These are phyloP conservation scores for Aphis craccivora DNA, from an alignment of 1,140 invertebrate genomes.

Conservation along the genomic window DNA sequence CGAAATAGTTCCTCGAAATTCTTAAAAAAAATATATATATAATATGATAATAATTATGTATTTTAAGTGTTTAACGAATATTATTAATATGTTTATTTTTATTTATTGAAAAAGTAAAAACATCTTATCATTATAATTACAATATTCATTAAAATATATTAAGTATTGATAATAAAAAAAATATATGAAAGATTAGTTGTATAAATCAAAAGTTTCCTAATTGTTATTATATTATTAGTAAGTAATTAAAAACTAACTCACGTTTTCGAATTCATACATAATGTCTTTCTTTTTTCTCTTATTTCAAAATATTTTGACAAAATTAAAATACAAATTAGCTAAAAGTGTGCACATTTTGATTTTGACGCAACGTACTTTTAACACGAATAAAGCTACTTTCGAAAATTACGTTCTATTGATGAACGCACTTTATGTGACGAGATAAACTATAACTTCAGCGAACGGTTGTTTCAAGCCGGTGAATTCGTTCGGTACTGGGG, in stretches of 20 bases:
- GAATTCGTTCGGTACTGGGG: constrained; percentile 40
- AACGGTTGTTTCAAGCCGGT: constrained; percentile 14
- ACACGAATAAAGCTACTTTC: background rate
- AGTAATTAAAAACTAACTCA: background rate
- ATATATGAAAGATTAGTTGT: background rate
- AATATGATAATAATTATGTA: background rate
- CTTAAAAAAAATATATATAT: background rate
- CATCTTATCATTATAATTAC: background rate
- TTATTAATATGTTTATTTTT: background rate
- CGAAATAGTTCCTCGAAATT: rapidly evolving
- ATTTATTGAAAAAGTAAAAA: background rate
- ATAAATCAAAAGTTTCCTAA: background rate
- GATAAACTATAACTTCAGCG: background rate
- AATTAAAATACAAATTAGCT: background rate
- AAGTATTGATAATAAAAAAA: background rate
- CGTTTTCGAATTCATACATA: background rate
- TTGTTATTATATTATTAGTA: background rate
- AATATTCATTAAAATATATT: background rate
- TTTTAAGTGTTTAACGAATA: background rate
- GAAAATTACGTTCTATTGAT: background rate
- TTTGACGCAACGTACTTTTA: background rate
- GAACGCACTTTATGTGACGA: background rate
- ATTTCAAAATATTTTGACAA: background rate
- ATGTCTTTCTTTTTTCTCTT: background rate
- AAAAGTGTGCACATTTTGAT: background rate